Evolutionary conservation across 1,140 invertebrate genomes (phyloP), one percentile per base, ranked within the genome.

Genomic region (Druon quercuslanigerum): DNA sequence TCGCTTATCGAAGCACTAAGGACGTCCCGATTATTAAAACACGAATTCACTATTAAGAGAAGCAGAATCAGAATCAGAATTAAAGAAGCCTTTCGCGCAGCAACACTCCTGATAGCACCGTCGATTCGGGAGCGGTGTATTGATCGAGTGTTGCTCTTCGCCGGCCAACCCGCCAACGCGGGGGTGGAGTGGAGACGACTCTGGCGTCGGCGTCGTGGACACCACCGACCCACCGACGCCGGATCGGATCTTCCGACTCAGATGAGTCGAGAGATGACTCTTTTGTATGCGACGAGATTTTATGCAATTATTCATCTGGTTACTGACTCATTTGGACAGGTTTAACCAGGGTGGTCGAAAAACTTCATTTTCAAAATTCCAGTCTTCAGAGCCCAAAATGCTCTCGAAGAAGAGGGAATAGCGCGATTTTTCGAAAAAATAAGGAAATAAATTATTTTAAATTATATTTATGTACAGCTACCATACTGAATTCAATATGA

Each of bases 151-250:
- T 40, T 66, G 25, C 16, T 54, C 17, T 66, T n/a, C 60, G 60
- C 60, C 60, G 60, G 14, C 60, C 60, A 66, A 66, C 40, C 14
- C 60, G 60, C 60, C 60, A 66, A 66, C 40, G 60, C 60, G 60
- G 60, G 60, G 60, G 60, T 25, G 60, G 60, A 66, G 60, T 66
- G 12, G 17, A 19, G 25, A 46, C 60, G 60, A 66, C 40, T 2
- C 25, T n/a, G 60, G 25, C 60, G 60, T 66, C 60, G 60, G 60
- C 60, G 60, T 66, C 60, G 60, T 66, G 60, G 25, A 66, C 25
- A 54, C 25, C 25, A 40, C 25, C 60, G 40, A 11, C 40, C 25
- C 25, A 33, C 25, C 25, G 57, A 40, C 60, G 60, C n/a, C 60
- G 13, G 60, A 66, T 66, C 25, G 6, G 14, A 66, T 66, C 25